These are phyloP conservation scores for Actinostola sp. DNA, from an alignment of 92 coral and sea anemone species.

Conservation along the genomic window DNA sequence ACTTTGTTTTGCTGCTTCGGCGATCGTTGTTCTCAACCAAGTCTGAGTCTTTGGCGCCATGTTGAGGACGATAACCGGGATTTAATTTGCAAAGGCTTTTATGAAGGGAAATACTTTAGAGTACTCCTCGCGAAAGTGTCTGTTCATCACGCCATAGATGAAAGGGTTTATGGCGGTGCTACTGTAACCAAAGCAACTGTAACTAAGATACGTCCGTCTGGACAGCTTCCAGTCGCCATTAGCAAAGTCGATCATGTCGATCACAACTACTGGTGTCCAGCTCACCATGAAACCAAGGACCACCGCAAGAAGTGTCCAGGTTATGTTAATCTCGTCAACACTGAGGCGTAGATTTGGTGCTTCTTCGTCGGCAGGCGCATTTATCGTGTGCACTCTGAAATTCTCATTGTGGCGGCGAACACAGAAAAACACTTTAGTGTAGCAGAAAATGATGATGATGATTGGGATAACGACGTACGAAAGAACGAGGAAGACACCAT, in stretches of 20 bases:
- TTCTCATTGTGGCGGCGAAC: constrained; percentile 56
- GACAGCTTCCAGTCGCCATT: constrained; percentile 61
- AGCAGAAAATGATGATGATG: constrained; percentile 48
- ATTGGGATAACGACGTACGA: constrained; percentile 59
- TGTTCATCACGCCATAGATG: constrained; percentile 72
- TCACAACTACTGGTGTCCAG: constrained; percentile 63
- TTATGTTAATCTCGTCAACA: constrained; percentile 59
- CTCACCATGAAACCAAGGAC: constrained; percentile 53
- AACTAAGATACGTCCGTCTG: constrained; percentile 51
- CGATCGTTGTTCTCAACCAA: too few species aligned
- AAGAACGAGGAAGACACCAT: constrained; percentile 59
- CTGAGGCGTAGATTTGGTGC: constrained; percentile 20
- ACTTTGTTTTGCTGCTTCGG: too few species aligned
- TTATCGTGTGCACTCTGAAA: constrained; percentile 11
- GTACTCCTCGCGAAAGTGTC: constrained; percentile 49
- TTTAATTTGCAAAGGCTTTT: constrained; percentile 4
- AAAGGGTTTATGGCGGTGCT: constrained; percentile 63
- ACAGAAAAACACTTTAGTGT: constrained; percentile 47
- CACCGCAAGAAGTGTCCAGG: constrained; percentile 53
- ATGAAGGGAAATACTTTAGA: constrained; percentile 37
- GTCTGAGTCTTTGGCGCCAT: too few species aligned
- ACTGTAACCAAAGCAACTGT: constrained; percentile 56
- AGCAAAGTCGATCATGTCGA: constrained; percentile 59
- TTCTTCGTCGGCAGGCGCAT: not conserved
- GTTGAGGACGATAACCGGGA: too few species aligned